Evolutionary conservation across 2,888 invertebrate genomes (phyloP).

Genomic region (Spisula solida): DNA sequence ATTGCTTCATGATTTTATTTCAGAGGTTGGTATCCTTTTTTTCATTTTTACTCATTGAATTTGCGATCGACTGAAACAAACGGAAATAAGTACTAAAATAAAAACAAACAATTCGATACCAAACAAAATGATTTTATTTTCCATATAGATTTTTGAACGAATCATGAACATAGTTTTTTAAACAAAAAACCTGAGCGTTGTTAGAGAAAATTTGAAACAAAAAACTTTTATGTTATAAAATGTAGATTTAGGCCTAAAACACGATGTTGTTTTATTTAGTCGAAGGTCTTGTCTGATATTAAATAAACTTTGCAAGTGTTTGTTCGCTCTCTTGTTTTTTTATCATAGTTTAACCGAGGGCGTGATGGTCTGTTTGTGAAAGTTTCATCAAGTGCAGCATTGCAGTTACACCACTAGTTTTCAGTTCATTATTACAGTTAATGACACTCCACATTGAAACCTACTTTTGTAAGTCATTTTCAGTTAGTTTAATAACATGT

Average conservation of each 20-base stretch:
- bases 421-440: too few relatives aligned
- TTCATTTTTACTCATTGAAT: background rate
- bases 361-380: background rate
- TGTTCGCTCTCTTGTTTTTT: background rate
- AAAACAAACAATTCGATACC: background rate
- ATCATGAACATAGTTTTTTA: background rate
- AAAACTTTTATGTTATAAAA: background rate
- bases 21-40: too few relatives aligned
- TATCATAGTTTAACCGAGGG: background rate
- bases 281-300: background rate
- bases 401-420: background rate
- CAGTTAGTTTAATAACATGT: too few relatives aligned
- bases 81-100: background rate
- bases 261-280: background rate
- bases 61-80: background rate
- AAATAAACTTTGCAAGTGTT: too few relatives aligned
- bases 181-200: background rate
- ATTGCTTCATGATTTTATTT: too few relatives aligned
- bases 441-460: too few relatives aligned
- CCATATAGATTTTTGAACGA: background rate
- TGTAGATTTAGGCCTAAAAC: too few relatives aligned
- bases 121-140: background rate
- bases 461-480: too few relatives aligned
- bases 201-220: background rate
- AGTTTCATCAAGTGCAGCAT: background rate